phyloP scores from a whole-genome alignment of 1,140 invertebrate genomes.

The fruit fly (Drosophila melanogaster) region Release_6_plus_ISO1_MT NT_033779.5:6141501-6142000 shows the following conservation, averaged over 20 bases:
- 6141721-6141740: conserved; percentile 43
- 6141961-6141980: not conserved
- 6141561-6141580: conserved; percentile 66
- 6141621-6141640: conserved; percentile 62
- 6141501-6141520: conserved; percentile 58
- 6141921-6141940: conserved; percentile 21
- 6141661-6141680: conserved; percentile 47
- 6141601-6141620: conserved; percentile 82
- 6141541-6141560: conserved; percentile 73
- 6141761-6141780: conserved; percentile 60
- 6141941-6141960: not conserved
- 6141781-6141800: conserved; percentile 70
- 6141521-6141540: conserved; percentile 71
- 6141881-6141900: conserved; percentile 11
- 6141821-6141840: conserved; percentile 51
- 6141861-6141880: conserved; percentile 71
- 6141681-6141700: conserved; percentile 53
- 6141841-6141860: conserved; percentile 47
- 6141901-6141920: conserved; percentile 7
- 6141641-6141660: conserved; percentile 45
- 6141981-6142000: not conserved
- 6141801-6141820: conserved; percentile 38
- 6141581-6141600: conserved; percentile 58
- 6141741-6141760: conserved; percentile 51
- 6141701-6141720: conserved; percentile 68